These are phyloP conservation scores for Phyllostomus discolor DNA, from an alignment of 2,113 vertebrate species.

Conservation along the genomic window DNA sequence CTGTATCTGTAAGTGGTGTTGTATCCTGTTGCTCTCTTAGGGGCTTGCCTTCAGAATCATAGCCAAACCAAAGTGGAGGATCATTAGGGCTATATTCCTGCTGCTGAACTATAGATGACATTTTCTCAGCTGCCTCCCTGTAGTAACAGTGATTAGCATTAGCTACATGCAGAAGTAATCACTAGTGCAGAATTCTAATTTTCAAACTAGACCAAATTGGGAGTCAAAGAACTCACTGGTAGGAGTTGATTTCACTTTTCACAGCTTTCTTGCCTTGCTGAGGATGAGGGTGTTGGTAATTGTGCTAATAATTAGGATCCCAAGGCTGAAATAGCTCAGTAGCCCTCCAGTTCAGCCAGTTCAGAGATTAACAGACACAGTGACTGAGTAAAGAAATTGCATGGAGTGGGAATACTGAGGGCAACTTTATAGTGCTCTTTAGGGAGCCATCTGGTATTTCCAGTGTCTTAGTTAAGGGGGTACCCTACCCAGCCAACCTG, in stretches of 20 bases:
- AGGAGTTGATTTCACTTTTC: neutral
- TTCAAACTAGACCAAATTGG: neutral
- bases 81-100: conserved; percentile 80
- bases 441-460: neutral
- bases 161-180: neutral
- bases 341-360: neutral
- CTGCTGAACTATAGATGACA: conserved; percentile 73
- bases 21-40: accelerated
- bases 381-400: neutral
- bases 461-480: neutral
- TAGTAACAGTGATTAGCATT: conserved; percentile 20
- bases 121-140: conserved; percentile 82
- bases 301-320: neutral
- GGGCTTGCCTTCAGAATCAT: conserved; percentile 51
- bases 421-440: neutral
- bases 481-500: neutral
- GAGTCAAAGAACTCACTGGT: neutral
- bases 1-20: too few species aligned
- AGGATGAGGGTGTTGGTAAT: neutral
- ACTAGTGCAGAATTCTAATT: neutral
- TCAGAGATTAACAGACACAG: neutral
- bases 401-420: neutral
- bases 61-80: conserved; percentile 78
- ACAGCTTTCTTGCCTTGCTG: neutral
- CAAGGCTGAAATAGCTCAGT: neutral